A percentile compares a stretch with the other conserved stretches of the same genome.
Evolutionary conservation across 1,140 invertebrate species (phyloP).

Genomic region (Drosophila sp.): DNA sequence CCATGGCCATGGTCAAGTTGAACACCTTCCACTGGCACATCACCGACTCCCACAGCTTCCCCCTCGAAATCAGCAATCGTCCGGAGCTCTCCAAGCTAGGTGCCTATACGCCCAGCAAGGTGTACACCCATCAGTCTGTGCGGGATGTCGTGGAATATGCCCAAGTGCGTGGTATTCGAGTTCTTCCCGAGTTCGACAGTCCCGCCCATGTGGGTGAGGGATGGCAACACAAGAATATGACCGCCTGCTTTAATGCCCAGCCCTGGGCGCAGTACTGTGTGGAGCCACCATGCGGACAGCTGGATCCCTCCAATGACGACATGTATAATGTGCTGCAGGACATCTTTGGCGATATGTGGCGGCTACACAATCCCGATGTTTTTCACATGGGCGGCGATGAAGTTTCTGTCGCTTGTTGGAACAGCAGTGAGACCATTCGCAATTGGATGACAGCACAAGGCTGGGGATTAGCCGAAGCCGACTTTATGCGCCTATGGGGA

Average conservation of each 20-base stretch:
- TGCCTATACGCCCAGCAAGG: conserved; percentile 89
- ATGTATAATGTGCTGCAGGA: conserved; percentile 91
- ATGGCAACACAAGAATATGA: conserved; percentile 90
- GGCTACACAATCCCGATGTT: conserved; percentile 88
- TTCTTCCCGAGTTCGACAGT: conserved; percentile 94
- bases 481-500: conserved; percentile 91
- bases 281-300: conserved; percentile 94
- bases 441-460: conserved; percentile 88
- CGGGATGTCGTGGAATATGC: conserved; percentile 88
- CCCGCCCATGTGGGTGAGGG: conserved; percentile 95
- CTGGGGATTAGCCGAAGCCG: conserved; percentile 86
- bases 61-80: conserved; percentile 88
- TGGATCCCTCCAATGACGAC: conserved; percentile 91
- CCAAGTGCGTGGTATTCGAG: conserved; percentile 89
- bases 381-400: conserved; percentile 97
- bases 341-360: conserved; percentile 89
- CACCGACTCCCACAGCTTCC: conserved; percentile 95
- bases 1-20: conserved; percentile 92
- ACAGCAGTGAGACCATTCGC: conserved; percentile 88
- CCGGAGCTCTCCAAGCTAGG: conserved; percentile 90
- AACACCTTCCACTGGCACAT: conserved; percentile 96
- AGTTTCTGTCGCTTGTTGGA: conserved; percentile 92
- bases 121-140: conserved; percentile 86
- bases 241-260: conserved; percentile 89
- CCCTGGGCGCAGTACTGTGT: conserved; percentile 92